Evolutionary conservation across 1,140 invertebrate species (phyloP), one percentile per base, ranked within the genome.

Genomic region (Hermetia illucens): DNA sequence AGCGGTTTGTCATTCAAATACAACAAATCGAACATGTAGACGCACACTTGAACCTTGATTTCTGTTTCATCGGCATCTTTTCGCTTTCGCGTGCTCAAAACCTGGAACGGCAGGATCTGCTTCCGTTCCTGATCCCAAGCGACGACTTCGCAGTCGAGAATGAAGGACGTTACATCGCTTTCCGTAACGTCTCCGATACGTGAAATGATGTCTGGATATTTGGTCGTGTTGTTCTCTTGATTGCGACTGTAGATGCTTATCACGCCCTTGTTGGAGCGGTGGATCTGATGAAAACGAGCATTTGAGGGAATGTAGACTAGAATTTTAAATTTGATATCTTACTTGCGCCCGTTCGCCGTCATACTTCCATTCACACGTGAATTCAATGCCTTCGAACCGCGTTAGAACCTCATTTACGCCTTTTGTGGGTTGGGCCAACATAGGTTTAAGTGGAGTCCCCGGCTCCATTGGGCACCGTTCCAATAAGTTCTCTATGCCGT

Each of bases 311-410:
- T 27, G 24, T 13, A 9, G 8, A 27, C 13, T 13, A 32, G 17
- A 17, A 32, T 32, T 32, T 32, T 13, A 32, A 40, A 40, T 21
- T 2, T 27, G 22, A 22, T 22, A 42, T 6, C n/a, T 24, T 45
- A 91, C 82, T 70, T 98, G 96, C 4, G 92, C 95, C 54, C 96
- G 67, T 70, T 99, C 96, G 4, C 96, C 96, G 63, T 99, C 96
- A 62, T 99, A 99, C 62, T 99, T 99, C 75, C 82, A 99, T 69
- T 99, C 96, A 60, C 94, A 98, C 3, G 94, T 97, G 53, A 99
- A 98, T 51, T 85, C 79, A 46, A 84, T 65, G 20, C 80, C 76
- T 41, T 95, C 91, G 63, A 99, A 98, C 38, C 91, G 70, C 34
- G 79, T 71, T 3, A 98, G 62, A 12, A 98, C 86, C 64, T 98